Base-by-base conservation (phyloP, 2,797 vertebrate genomes). In the Diplodus puntazzo region DNA sequence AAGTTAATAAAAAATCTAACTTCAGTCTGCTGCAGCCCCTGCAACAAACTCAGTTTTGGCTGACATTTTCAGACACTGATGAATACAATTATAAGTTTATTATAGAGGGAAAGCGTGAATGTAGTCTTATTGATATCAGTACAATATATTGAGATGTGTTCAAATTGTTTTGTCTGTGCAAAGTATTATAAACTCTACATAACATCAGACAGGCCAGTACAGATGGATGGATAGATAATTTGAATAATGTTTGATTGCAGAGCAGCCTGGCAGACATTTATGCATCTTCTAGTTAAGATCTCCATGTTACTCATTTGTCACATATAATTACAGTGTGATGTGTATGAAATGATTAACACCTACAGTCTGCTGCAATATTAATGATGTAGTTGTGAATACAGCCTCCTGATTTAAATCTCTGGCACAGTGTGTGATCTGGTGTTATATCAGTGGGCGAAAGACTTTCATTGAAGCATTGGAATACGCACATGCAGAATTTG, bases 261-360 rank as follows among this genome's bases (percentile, higher is more conserved):
- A 21, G 50, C 48, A 74, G 21, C 23, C n/a, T 21, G 39, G 59
- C 18, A 57, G 53, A 49, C 48, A 21, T 0, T 23, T 45, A 4
- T 60, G 11, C 18, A 58, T 72, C 59, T 61, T 78, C 6, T 12
- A 17, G 14, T 64, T 27, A 73, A 62, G 20, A 43, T 60, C 12
- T 61, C 46, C 59, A 70, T 64, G 69, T 72, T 61, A 69, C 60
- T 85, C 3, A 69, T 80, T 72, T 69, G 14, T 63, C 59, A 52
- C 72, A 27, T 73, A 21, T 73, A 82, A 81, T 83, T 73, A 58
- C 50, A 58, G 43, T 18, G 12, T 77, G 69, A 69, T 50, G 45
- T 53, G 69, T 75, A 80, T 80, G 75, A 86, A 68, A 77, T 73
- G 48, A 84, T 79, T 59, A 61, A 81, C 81, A 83, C 80, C 77